Conservation (phyloP, 2,797 vertebrate genomes). For the Adrianichthys oophorus region DNA sequence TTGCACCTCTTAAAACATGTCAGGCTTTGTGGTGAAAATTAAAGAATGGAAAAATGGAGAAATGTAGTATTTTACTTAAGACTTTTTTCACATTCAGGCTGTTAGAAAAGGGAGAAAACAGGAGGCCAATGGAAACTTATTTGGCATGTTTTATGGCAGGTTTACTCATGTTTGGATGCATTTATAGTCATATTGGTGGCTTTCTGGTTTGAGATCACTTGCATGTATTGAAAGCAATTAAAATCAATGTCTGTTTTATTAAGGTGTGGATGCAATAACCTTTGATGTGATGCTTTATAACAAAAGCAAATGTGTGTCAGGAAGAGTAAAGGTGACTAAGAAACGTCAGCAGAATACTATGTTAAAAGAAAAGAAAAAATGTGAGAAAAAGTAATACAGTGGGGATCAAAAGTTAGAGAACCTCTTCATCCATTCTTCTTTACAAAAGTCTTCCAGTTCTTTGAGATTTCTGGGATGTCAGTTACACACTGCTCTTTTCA, state of each 20-base stretch:
- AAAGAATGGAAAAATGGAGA: conserved; percentile 84
- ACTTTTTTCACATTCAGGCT: conserved; percentile 58
- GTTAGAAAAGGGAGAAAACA: conserved; percentile 51
- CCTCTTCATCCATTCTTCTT: too few species aligned
- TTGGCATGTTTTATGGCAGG: conserved; percentile 54
- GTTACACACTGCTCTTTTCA: too few species aligned
- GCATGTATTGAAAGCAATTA: conserved; percentile 7
- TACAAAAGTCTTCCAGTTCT: too few species aligned
- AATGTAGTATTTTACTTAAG: conserved; percentile 75
- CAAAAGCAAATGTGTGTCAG: conserved; percentile 66
- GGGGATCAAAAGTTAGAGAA: too few species aligned
- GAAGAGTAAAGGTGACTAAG: conserved; percentile 58
- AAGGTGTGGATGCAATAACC: conserved; percentile 50
- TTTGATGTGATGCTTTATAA: conserved; percentile 55
- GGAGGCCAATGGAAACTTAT: conserved; percentile 65
- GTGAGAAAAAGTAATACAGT: conserved; percentile 10
- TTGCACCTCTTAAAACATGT: conserved; percentile 86
- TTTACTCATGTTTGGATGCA: conserved; percentile 48
- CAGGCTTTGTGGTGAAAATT: conserved; percentile 82
- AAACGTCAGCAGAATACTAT: conserved; percentile 23
- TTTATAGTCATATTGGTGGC: conserved; percentile 41
- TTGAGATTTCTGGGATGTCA: too few species aligned
- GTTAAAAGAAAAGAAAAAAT: too few species aligned
- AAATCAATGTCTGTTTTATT: too few species aligned
- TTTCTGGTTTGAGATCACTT: conserved; percentile 34